Percentiles rank a stretch among this genome's conserved stretches.
These are phyloP conservation scores for Pseudomugil tenellus DNA, from an alignment of 2,797 vertebrate genomes.

Conservation along the genomic window DNA sequence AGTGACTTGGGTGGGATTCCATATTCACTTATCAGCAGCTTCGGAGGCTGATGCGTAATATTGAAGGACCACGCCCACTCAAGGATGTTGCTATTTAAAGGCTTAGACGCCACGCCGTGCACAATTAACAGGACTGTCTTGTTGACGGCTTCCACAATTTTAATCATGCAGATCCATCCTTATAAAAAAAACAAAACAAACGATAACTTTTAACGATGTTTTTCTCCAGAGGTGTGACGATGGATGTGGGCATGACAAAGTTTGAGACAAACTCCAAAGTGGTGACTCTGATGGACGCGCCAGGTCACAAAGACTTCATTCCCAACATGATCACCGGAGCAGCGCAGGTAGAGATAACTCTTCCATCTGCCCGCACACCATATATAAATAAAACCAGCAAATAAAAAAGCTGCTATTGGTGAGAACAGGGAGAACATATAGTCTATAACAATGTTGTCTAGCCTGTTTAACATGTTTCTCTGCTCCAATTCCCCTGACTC, in stretches of 20 bases:
- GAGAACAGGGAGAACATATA: background rate
- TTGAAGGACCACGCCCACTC: slow-evolving; percentile 27
- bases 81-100: background rate
- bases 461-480: background rate
- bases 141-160: background rate
- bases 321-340: slow-evolving; percentile 99
- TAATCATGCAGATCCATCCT: background rate
- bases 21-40: slow-evolving; percentile 34
- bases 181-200: too few relatives aligned
- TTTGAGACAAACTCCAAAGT: slow-evolving; percentile 95
- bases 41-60: slow-evolving; percentile 36
- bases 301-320: slow-evolving; percentile 99
- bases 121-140: background rate
- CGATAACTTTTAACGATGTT: background rate
- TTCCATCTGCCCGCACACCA: background rate
- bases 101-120: background rate
- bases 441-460: background rate
- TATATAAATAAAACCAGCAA: background rate
- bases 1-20: slow-evolving; percentile 53
- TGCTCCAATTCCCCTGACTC: background rate
- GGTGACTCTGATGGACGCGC: slow-evolving; percentile 97
- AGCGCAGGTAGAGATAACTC: slow-evolving; percentile 87
- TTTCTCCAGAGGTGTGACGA: slow-evolving; percentile 91
- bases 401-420: too few relatives aligned
- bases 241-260: slow-evolving; percentile 99